A percentile compares a stretch with the other conserved stretches of the same genome.
Evolutionary conservation across 1,140 invertebrate species (phyloP).

Genomic region (Drosophila sp.): DNA sequence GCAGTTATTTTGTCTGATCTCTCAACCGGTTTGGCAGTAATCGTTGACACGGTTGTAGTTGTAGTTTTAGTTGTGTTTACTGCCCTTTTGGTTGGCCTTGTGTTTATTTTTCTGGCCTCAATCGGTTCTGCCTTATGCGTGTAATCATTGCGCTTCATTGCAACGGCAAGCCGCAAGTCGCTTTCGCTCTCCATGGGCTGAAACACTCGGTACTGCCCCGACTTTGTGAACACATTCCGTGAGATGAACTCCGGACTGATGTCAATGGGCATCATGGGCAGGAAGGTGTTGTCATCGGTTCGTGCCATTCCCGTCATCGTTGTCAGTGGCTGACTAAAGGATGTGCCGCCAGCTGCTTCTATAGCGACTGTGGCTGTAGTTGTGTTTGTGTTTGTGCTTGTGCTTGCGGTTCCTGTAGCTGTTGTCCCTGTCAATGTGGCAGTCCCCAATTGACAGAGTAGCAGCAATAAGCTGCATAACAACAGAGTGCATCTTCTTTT

Average conservation of each 20-base stretch:
- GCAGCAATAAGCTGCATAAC: conserved; percentile 34
- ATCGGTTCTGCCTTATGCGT: conserved; percentile 38
- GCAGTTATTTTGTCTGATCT: neutral
- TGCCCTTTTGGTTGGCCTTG: conserved; percentile 1
- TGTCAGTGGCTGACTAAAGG: conserved; percentile 71
- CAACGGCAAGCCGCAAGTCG: conserved; percentile 64
- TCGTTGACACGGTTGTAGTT: conserved; percentile 4
- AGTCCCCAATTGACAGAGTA: conserved; percentile 49
- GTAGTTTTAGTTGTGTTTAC: neutral
- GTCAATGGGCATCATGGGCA: conserved; percentile 73
- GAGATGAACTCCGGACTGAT: conserved; percentile 78
- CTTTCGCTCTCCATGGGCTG: conserved; percentile 72
- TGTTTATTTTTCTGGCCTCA: neutral
- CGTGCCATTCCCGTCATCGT: conserved; percentile 62
- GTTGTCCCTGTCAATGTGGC: conserved; percentile 23
- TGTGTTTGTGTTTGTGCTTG: no score
- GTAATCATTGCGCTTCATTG: conserved; percentile 64
- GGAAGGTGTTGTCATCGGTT: conserved; percentile 71
- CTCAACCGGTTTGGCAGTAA: conserved; percentile 6
- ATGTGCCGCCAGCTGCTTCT: neutral
- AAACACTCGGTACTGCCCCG: conserved; percentile 79
- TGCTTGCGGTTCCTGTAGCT: neutral
- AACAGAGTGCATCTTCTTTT: conserved; percentile 58
- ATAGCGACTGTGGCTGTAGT: conserved; percentile 8
- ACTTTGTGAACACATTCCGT: conserved; percentile 78